Conservation (phyloP, 2,113 vertebrate genomes). For the Addax nasomaculatus region DNA sequence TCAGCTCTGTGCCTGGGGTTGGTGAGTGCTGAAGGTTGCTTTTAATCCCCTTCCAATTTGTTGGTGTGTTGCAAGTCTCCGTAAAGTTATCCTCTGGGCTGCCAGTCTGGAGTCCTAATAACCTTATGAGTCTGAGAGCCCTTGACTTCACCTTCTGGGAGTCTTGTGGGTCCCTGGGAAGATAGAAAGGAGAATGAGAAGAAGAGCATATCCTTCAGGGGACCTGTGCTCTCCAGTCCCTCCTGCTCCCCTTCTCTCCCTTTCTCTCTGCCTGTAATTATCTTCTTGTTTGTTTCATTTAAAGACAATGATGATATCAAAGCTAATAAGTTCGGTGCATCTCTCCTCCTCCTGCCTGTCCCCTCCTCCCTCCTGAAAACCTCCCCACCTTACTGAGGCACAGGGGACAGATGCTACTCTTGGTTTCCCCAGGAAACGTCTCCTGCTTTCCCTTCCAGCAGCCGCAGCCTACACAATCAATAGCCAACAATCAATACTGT, state of each 20-base stretch:
- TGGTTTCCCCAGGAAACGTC: slow-evolving; percentile 61
- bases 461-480: slow-evolving; percentile 66
- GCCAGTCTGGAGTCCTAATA: slow-evolving; percentile 27
- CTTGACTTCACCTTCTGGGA: slow-evolving; percentile 48
- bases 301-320: slow-evolving; percentile 81
- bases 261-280: slow-evolving; percentile 61
- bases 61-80: slow-evolving; percentile 47
- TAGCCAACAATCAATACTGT: slow-evolving; percentile 66
- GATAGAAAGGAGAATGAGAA: not conserved
- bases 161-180: slow-evolving; percentile 63
- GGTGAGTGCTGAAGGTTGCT: slow-evolving; percentile 11
- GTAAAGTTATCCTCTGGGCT: slow-evolving; percentile 50
- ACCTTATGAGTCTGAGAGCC: slow-evolving; percentile 22
- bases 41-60: slow-evolving; percentile 60
- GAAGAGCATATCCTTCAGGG: slow-evolving; percentile 24
- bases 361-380: slow-evolving; percentile 64
- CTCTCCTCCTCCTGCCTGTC: slow-evolving; percentile 74
- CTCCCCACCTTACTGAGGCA: slow-evolving; percentile 53
- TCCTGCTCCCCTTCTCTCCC: slow-evolving; percentile 51
- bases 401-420: slow-evolving; percentile 37
- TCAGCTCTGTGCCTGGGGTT: slow-evolving; percentile 1
- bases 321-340: slow-evolving; percentile 78
- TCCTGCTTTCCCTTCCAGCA: slow-evolving; percentile 53
- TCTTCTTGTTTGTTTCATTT: slow-evolving; percentile 59
- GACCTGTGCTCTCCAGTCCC: slow-evolving; percentile 55